Percentiles rank a stretch among this genome's conserved stretches.
phyloP scores from a whole-genome alignment of 1,140 invertebrate species.

The Drosophila triauraria region DNA sequence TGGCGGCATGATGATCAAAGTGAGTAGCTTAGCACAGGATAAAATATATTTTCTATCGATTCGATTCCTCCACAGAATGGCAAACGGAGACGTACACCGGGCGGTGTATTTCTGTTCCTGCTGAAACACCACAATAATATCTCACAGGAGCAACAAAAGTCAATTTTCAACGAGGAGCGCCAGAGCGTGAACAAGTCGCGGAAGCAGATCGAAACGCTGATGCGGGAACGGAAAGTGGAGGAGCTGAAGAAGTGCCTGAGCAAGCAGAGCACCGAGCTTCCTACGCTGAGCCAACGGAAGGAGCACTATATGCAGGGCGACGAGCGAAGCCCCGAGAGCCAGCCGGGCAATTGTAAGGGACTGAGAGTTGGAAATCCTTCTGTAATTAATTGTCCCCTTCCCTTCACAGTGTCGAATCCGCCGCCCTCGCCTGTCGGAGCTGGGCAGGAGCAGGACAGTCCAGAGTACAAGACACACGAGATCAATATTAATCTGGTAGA shows the following conservation, averaged over 20 bases:
- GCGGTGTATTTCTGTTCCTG: constrained; percentile 93
- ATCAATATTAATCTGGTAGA: constrained; percentile 86
- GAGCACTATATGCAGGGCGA: constrained; percentile 85
- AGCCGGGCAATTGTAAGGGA: constrained; percentile 85
- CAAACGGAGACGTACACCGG: constrained; percentile 91
- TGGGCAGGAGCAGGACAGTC: constrained; percentile 89
- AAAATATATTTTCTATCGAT: background rate
- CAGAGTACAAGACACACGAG: constrained; percentile 87
- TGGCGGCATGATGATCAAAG: constrained; percentile 93
- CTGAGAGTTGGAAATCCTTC: background rate
- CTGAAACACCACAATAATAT: constrained; percentile 91
- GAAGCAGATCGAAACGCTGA: constrained; percentile 86
- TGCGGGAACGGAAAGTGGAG: constrained; percentile 88
- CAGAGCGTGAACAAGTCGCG: constrained; percentile 86
- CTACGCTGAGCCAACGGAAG: constrained; percentile 86
- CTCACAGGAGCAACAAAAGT: constrained; percentile 88
- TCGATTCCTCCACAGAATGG: constrained; percentile 88
- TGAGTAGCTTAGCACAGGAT: constrained; percentile 70
- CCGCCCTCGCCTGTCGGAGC: constrained; percentile 92
- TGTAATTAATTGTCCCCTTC: background rate
- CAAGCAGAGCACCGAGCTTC: constrained; percentile 86
- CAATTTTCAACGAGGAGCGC: constrained; percentile 90
- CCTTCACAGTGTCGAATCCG: constrained; percentile 88
- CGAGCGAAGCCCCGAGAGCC: constrained; percentile 86
- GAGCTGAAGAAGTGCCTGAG: constrained; percentile 87